phyloP scores from a whole-genome alignment of 2,888 invertebrate species.

The Leptura quadrifasciata region DNA sequence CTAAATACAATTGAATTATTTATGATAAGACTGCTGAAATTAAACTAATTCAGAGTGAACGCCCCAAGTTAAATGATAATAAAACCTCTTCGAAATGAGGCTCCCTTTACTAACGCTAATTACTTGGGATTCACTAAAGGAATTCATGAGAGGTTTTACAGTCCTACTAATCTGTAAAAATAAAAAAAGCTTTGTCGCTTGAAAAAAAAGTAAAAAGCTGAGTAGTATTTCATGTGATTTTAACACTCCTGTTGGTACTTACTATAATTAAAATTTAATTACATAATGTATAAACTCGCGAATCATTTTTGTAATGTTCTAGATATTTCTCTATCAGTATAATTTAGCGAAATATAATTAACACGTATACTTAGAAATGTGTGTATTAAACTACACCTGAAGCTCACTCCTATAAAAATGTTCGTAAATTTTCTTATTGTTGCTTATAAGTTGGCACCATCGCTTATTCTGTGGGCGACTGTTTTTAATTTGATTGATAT shows the following conservation, averaged over 20 bases:
- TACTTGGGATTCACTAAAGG: conserved; percentile 12
- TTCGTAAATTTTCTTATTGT: no score
- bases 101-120: conserved; percentile 9
- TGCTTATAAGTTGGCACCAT: no score
- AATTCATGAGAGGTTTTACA: conserved; percentile 13
- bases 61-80: conserved; percentile 5
- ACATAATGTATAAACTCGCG: background rate
- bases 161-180: conserved; percentile 14
- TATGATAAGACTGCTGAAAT: background rate
- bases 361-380: no score
- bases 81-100: conserved; percentile 17
- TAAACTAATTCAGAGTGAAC: conserved; percentile 12
- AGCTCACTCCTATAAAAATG: no score
- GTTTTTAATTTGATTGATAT: no score
- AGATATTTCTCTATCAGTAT: background rate
- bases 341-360: no score
- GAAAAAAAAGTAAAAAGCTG: conserved; percentile 5
- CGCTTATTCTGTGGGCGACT: no score
- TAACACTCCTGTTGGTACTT: background rate
- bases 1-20: background rate
- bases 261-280: background rate
- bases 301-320: background rate
- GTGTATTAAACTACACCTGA: no score
- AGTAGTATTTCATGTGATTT: background rate
- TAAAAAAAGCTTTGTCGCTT: conserved; percentile 4